phyloP scores from a whole-genome alignment of 2,888 invertebrate genomes.

The Smittia aterrima region DNA sequence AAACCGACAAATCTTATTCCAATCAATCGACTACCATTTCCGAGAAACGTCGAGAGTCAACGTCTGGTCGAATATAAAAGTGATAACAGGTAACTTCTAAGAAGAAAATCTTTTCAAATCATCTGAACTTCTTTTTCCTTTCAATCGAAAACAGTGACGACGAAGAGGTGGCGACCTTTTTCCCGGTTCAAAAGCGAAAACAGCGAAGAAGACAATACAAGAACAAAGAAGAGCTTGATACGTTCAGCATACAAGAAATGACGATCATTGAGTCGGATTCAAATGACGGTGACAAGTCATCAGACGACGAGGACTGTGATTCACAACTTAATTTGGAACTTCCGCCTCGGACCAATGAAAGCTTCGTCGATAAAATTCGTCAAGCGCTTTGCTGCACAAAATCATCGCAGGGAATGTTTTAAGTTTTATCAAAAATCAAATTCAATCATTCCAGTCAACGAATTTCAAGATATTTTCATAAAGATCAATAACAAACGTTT shows the following conservation, averaged over 20 bases:
- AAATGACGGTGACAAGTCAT: slow-evolving; percentile 49
- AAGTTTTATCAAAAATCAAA: neutral
- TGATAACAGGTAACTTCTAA: slow-evolving; percentile 46
- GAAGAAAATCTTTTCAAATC: neutral
- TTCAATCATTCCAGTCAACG: neutral
- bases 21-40: slow-evolving; percentile 52
- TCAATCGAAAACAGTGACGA: slow-evolving; percentile 46
- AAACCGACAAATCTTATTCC: slow-evolving; percentile 50
- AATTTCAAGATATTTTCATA: neutral
- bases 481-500: neutral
- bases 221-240: slow-evolving; percentile 46
- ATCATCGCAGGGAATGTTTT: slow-evolving; percentile 28
- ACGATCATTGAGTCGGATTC: slow-evolving; percentile 52
- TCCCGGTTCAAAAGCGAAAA: slow-evolving; percentile 46
- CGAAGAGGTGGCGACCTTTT: slow-evolving; percentile 52
- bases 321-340: slow-evolving; percentile 52
- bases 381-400: slow-evolving; percentile 26
- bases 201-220: neutral
- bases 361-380: slow-evolving; percentile 46
- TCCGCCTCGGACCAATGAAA: slow-evolving; percentile 49
- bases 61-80: slow-evolving; percentile 54
- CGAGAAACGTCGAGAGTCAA: slow-evolving; percentile 51
- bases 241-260: slow-evolving; percentile 55
- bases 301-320: slow-evolving; percentile 50
- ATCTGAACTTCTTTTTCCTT: slow-evolving; percentile 7